Evolutionary conservation across 2,113 vertebrate genomes (phyloP).

Genomic region (Toxotes chatareus): DNA sequence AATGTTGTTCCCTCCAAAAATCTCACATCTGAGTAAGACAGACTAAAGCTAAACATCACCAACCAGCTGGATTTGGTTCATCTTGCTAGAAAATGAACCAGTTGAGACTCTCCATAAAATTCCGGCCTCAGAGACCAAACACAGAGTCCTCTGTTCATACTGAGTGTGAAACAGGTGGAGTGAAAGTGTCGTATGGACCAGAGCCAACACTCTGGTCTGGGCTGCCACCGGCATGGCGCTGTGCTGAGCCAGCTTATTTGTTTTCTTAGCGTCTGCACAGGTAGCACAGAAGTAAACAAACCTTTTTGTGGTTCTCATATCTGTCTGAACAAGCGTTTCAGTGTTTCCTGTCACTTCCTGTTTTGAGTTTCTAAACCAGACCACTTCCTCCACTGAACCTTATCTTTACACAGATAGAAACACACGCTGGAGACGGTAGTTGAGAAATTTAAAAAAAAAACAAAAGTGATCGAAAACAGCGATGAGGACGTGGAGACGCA

Average conservation of each 20-base stretch:
- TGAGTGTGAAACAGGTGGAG: conserved; percentile 27
- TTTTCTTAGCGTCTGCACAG: conserved; percentile 9
- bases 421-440: not conserved
- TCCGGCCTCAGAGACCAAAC: conserved; percentile 12
- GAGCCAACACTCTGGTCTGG: conserved; percentile 19
- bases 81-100: not conserved
- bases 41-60: too few species aligned
- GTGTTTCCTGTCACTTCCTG: conserved; percentile 62
- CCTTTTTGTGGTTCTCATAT: not conserved
- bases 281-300: conserved; percentile 17
- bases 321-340: not conserved
- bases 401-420: conserved; percentile 5
- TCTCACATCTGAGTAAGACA: too few species aligned
- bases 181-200: conserved; percentile 11
- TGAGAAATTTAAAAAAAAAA: conserved; percentile 12
- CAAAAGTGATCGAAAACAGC: not conserved
- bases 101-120: not conserved
- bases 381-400: conserved; percentile 53
- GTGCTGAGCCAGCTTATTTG: not conserved
- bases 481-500: not conserved
- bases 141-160: conserved; percentile 10
- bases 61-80: too few species aligned
- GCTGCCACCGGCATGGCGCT: not conserved
- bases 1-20: too few species aligned
- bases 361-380: conserved; percentile 35